phyloP scores from a whole-genome alignment of 2,113 vertebrate species.

The Macrotis lagotis region DNA sequence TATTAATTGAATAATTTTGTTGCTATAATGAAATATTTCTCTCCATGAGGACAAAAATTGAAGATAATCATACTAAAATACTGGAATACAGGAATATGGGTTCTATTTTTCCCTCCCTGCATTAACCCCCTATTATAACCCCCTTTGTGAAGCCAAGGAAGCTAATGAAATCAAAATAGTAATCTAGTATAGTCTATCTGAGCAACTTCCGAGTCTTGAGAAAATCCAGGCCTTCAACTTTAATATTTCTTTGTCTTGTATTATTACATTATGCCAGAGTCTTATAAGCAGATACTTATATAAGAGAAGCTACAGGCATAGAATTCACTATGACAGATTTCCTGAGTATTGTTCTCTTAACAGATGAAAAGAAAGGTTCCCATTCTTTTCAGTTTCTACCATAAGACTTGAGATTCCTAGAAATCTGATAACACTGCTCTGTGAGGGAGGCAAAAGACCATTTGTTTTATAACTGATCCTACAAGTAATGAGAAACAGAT shows the following conservation, averaged over 20 bases:
- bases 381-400: background rate
- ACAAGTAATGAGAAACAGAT: background rate
- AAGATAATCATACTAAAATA: background rate
- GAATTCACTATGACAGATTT: background rate
- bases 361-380: background rate
- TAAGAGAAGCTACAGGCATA: constrained; percentile 29
- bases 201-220: background rate
- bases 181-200: background rate
- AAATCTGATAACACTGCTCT: background rate
- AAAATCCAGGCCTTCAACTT: background rate
- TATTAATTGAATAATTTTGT: background rate
- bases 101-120: background rate
- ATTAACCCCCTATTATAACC: background rate
- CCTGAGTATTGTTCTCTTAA: background rate
- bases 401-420: background rate
- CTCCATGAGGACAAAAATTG: background rate
- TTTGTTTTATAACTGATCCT: background rate
- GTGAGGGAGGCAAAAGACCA: background rate
- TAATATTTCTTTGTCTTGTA: background rate
- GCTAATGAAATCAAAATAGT: constrained; percentile 5
- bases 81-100: background rate
- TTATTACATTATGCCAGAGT: constrained; percentile 16
- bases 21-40: background rate
- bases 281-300: background rate
- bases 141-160: constrained; percentile 26